phyloP scores from a whole-genome alignment of 2,888 invertebrate species.

The Willowsia nigromaculata region DNA sequence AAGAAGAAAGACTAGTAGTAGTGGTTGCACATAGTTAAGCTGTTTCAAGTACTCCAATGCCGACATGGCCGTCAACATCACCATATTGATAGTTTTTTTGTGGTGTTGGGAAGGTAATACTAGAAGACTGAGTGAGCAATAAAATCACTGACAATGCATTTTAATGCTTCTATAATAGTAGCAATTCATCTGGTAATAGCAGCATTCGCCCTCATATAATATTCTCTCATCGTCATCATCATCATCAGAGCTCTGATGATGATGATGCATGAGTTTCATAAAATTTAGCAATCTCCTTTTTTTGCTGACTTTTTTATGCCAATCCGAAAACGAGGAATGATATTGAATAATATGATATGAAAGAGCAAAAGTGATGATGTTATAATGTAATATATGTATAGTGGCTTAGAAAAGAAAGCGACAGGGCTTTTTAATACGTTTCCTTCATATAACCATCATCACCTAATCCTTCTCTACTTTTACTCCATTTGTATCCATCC shows the following conservation, averaged over 20 bases:
- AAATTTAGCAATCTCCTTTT: conserved; percentile 34
- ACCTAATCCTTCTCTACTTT: background rate
- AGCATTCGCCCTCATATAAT: background rate
- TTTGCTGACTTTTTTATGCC: conserved; percentile 15
- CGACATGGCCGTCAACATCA: background rate
- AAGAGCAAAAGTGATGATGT: conserved; percentile 20
- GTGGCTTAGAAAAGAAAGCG: background rate
- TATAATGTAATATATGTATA: background rate
- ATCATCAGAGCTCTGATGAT: background rate
- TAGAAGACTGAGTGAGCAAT: conserved; percentile 54
- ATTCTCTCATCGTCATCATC: no score
- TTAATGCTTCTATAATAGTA: conserved; percentile 57
- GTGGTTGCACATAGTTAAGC: background rate
- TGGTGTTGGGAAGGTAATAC: conserved; percentile 26
- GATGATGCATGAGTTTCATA: conserved; percentile 38
- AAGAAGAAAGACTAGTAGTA: background rate
- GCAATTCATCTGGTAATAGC: conserved; percentile 48
- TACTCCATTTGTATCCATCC: background rate
- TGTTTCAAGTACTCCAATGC: background rate
- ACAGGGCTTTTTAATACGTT: background rate
- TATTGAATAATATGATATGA: conserved; percentile 24
- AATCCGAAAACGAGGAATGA: conserved; percentile 2
- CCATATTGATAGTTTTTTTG: conserved; percentile 5
- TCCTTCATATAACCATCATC: conserved; percentile 9
- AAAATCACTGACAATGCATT: conserved; percentile 71